A percentile compares a stretch with the other conserved stretches of the same genome.
phyloP scores from a whole-genome alignment of 1,140 invertebrate species.

The Trypoxylus dichotomus region DNA sequence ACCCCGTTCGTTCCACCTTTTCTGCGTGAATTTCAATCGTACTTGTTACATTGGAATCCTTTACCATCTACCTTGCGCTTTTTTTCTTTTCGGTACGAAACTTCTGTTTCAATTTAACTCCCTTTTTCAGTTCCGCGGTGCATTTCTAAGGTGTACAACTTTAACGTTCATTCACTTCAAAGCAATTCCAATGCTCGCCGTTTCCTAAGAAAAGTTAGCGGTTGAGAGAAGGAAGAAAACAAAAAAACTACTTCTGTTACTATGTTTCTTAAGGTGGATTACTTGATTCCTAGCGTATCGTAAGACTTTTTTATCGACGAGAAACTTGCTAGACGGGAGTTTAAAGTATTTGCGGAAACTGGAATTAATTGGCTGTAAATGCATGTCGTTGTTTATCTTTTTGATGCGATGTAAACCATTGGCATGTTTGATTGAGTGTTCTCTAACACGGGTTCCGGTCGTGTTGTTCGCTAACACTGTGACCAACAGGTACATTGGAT shows the following conservation, averaged over 20 bases:
- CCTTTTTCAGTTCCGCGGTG: neutral
- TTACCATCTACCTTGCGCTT: neutral
- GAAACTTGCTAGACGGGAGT: too few relatives aligned
- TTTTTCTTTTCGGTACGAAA: neutral
- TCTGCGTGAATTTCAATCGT: neutral
- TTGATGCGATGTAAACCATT: too few relatives aligned
- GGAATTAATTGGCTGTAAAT: neutral
- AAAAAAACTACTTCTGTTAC: neutral
- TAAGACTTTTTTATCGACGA: too few relatives aligned
- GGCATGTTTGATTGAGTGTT: too few relatives aligned
- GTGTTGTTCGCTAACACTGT: too few relatives aligned
- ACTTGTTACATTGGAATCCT: neutral
- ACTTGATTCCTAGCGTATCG: neutral
- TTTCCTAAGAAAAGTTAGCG: neutral
- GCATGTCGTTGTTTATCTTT: too few relatives aligned
- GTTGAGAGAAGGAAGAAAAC: neutral
- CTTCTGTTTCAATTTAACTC: neutral
- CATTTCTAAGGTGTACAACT: neutral
- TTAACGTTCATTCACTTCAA: neutral
- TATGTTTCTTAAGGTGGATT: neutral
- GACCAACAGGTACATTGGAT: too few relatives aligned
- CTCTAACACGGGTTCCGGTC: too few relatives aligned
- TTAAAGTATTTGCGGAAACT: too few relatives aligned
- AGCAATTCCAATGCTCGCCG: neutral
- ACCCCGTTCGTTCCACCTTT: neutral